Percentiles rank a stretch among this genome's conserved stretches.
phyloP scores from a whole-genome alignment of 2,113 vertebrate species.

The Stegostoma tigrinum region DNA sequence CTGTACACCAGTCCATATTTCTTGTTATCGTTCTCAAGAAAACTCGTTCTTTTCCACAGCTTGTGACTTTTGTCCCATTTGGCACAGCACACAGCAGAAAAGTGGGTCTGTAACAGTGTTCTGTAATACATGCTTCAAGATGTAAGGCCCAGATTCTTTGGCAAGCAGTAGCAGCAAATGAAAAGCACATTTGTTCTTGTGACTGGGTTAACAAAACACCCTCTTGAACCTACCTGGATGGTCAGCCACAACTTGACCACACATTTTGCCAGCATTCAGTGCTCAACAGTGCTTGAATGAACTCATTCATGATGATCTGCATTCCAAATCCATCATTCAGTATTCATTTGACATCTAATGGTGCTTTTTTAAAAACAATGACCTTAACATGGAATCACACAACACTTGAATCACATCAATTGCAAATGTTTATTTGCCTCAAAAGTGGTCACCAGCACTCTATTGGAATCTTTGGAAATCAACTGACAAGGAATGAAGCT shows the following conservation, averaged over 20 bases:
- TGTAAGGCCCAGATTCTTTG: background rate
- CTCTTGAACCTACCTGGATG: background rate
- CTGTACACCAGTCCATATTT: background rate
- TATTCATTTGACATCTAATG: too few relatives aligned
- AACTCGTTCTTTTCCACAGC: background rate
- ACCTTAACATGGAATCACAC: too few relatives aligned
- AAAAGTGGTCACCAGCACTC: too few relatives aligned
- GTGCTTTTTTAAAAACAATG: too few relatives aligned
- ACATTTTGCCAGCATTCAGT: too few relatives aligned
- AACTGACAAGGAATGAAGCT: too few relatives aligned
- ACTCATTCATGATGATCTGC: too few relatives aligned
- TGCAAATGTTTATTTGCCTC: too few relatives aligned
- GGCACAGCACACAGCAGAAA: background rate
- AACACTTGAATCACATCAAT: too few relatives aligned
- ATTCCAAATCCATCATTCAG: too few relatives aligned
- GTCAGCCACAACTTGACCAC: background rate
- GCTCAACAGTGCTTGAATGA: too few relatives aligned
- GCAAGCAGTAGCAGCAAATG: background rate
- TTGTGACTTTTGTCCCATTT: slow-evolving; percentile 26
- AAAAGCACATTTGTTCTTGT: slow-evolving; percentile 7
- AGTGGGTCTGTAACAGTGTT: background rate
- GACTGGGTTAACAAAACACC: background rate
- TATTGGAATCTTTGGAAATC: too few relatives aligned
- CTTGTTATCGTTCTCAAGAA: background rate
- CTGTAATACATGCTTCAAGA: background rate